Evolutionary conservation across 1,140 invertebrate genomes (phyloP).

Genomic region (Octopus sinensis): DNA sequence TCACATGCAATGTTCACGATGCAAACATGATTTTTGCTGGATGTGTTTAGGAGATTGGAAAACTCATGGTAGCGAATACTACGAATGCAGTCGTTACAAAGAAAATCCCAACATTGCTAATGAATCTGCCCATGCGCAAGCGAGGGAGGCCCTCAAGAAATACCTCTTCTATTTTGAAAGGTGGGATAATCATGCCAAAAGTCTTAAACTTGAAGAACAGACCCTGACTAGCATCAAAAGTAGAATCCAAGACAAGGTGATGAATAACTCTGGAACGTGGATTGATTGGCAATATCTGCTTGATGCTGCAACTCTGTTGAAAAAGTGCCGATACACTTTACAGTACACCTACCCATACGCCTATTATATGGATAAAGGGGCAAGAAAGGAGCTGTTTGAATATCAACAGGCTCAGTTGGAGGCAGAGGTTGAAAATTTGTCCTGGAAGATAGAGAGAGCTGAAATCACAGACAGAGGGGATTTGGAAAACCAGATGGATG

Average conservation of each 20-base stretch:
- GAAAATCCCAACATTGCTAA: slow-evolving; percentile 96
- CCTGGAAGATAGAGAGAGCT: slow-evolving; percentile 97
- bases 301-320: slow-evolving; percentile 85
- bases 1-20: too few relatives aligned
- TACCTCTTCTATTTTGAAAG: slow-evolving; percentile 99
- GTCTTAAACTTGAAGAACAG: slow-evolving; percentile 92
- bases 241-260: slow-evolving; percentile 90
- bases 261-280: slow-evolving; percentile 88
- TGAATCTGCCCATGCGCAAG: slow-evolving; percentile 93
- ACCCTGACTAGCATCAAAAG: slow-evolving; percentile 84
- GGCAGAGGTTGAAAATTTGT: slow-evolving; percentile 99
- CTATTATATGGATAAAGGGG: slow-evolving; percentile 89
- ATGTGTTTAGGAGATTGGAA: slow-evolving; percentile 83
- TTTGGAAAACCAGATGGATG: slow-evolving; percentile 98
- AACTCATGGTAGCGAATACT: slow-evolving; percentile 96
- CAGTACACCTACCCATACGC: slow-evolving; percentile 99
- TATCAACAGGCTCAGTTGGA: slow-evolving; percentile 94
- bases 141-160: slow-evolving; percentile 95
- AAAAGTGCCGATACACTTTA: slow-evolving; percentile 95
- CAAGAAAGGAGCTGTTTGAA: slow-evolving; percentile 89
- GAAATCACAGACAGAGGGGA: slow-evolving; percentile 71
- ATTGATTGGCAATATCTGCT: slow-evolving; percentile 99
- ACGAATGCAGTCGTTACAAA: slow-evolving; percentile 97
- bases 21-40: too few relatives aligned
- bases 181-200: slow-evolving; percentile 99